Conservation (phyloP, 2,888 invertebrate species). For the Automeris io region DNA sequence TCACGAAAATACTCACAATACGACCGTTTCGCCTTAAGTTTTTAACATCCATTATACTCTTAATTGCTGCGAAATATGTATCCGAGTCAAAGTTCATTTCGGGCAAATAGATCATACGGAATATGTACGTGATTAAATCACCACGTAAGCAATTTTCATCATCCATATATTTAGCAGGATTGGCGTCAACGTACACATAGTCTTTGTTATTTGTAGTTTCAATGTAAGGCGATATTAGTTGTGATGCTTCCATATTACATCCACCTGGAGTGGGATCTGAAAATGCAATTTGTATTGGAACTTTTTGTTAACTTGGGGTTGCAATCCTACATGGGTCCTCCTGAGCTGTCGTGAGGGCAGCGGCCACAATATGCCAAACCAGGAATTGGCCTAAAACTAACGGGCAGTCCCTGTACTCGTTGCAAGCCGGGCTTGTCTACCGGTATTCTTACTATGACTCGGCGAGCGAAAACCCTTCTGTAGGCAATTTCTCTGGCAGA, state of each 20-base stretch:
- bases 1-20: slow-evolving; percentile 55
- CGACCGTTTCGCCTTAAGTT: slow-evolving; percentile 69
- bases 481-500: too few relatives aligned
- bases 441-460: too few relatives aligned
- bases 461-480: too few relatives aligned
- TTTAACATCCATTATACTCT: slow-evolving; percentile 78
- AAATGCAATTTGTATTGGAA: too few relatives aligned
- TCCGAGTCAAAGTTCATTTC: slow-evolving; percentile 72
- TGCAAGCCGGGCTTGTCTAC: too few relatives aligned
- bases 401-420: too few relatives aligned
- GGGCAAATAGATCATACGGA: slow-evolving; percentile 80
- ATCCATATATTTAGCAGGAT: slow-evolving; percentile 57
- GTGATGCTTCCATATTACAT: slow-evolving; percentile 83
- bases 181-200: slow-evolving; percentile 72
- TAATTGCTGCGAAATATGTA: slow-evolving; percentile 78
- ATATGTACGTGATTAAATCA: slow-evolving; percentile 45
- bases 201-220: slow-evolving; percentile 39
- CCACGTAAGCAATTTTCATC: slow-evolving; percentile 31
- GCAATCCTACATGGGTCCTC: too few relatives aligned
- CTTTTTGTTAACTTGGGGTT: too few relatives aligned
- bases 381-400: too few relatives aligned
- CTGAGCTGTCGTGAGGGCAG: too few relatives aligned
- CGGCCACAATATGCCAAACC: too few relatives aligned
- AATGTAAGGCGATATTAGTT: slow-evolving; percentile 79
- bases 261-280: slow-evolving; percentile 88